phyloP scores from a whole-genome alignment of 2,888 invertebrate genomes.

The Dryobotodes eremita region DNA sequence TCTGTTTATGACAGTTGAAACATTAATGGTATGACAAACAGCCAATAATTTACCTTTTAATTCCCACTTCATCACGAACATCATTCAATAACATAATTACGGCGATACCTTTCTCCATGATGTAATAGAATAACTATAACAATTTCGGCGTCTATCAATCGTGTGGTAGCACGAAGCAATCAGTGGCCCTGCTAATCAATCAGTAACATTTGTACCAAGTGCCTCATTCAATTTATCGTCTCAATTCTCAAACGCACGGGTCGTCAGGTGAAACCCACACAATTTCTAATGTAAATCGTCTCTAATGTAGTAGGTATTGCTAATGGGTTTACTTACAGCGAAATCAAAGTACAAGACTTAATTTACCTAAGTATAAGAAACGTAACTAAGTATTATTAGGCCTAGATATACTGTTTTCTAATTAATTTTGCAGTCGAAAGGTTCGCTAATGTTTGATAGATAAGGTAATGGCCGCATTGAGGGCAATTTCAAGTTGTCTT shows the following conservation, averaged over 20 bases:
- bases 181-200: slow-evolving; percentile 58
- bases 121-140: slow-evolving; percentile 39
- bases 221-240: slow-evolving; percentile 55
- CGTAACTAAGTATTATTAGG: slow-evolving; percentile 41
- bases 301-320: slow-evolving; percentile 51
- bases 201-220: slow-evolving; percentile 50
- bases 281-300: slow-evolving; percentile 61
- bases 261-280: slow-evolving; percentile 54
- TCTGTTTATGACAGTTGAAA: neutral
- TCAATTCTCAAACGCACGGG: slow-evolving; percentile 26
- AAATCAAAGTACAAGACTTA: slow-evolving; percentile 41
- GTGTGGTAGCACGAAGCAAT: slow-evolving; percentile 54
- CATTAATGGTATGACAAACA: slow-evolving; percentile 20
- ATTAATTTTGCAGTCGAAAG: slow-evolving; percentile 55
- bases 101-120: slow-evolving; percentile 54
- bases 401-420: slow-evolving; percentile 52
- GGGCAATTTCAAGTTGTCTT: slow-evolving; percentile 41
- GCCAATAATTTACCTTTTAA: slow-evolving; percentile 21
- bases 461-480: slow-evolving; percentile 58
- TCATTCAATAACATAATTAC: slow-evolving; percentile 49
- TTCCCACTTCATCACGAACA: slow-evolving; percentile 33
- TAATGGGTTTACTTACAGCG: slow-evolving; percentile 46
- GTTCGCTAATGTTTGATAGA: slow-evolving; percentile 56
- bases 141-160: slow-evolving; percentile 37
- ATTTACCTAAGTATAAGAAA: slow-evolving; percentile 46